Conservation (phyloP, 1,140 invertebrate species). For the Drosophila insularis region DNA sequence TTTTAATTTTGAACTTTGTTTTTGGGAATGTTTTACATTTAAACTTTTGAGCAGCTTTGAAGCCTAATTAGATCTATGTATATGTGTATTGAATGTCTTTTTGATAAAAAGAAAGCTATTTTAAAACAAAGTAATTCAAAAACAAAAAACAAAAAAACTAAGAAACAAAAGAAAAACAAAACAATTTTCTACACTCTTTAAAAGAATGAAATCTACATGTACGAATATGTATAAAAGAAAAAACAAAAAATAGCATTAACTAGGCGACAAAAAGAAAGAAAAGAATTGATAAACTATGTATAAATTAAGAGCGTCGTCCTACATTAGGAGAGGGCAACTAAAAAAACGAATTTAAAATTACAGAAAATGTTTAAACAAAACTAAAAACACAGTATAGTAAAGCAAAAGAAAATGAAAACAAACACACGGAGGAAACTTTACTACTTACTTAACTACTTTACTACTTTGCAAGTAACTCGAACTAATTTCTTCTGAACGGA, state of each 20-base stretch:
- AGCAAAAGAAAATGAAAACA: slow-evolving; percentile 17
- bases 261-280: slow-evolving; percentile 67
- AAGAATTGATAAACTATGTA: slow-evolving; percentile 47
- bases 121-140: slow-evolving; percentile 43
- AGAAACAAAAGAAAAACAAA: slow-evolving; percentile 60
- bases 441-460: slow-evolving; percentile 57
- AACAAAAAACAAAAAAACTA: slow-evolving; percentile 59
- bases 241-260: slow-evolving; percentile 73
- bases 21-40: slow-evolving; percentile 33
- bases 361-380: slow-evolving; percentile 37
- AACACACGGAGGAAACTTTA: slow-evolving; percentile 29
- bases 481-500: slow-evolving; percentile 71
- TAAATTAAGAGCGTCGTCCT: slow-evolving; percentile 66
- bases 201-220: slow-evolving; percentile 79
- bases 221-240: slow-evolving; percentile 70
- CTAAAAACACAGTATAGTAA: slow-evolving; percentile 44
- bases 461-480: slow-evolving; percentile 60
- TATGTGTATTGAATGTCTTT: slow-evolving; percentile 73
- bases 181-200: slow-evolving; percentile 82
- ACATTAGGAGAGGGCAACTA: slow-evolving; percentile 74
- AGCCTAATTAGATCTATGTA: slow-evolving; percentile 75
- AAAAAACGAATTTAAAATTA: slow-evolving; percentile 78
- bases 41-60: slow-evolving; percentile 69
- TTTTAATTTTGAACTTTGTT: background rate
- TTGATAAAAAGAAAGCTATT: slow-evolving; percentile 81